A percentile compares a stretch with the other conserved stretches of the same genome.
phyloP scores from a whole-genome alignment of 2,113 vertebrate species.

The Aramus guarauna region DNA sequence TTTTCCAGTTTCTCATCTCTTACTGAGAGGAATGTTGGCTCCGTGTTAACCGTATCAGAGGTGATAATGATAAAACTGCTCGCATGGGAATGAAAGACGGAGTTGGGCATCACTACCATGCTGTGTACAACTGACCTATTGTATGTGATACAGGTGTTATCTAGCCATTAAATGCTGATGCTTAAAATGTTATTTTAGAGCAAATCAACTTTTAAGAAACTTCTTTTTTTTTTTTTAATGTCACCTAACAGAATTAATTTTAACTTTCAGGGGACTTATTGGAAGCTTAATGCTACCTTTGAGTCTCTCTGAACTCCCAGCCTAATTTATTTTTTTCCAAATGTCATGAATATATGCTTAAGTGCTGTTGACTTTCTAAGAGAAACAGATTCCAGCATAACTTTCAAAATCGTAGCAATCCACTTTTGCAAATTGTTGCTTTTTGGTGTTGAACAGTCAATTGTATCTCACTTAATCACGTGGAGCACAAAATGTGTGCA shows the following conservation, averaged over 20 bases:
- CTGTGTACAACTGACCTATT: neutral
- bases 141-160: neutral
- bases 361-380: conserved; percentile 7
- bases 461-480: neutral
- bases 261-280: neutral
- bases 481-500: accelerated
- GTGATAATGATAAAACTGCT: neutral
- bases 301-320: neutral
- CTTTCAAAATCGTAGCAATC: neutral
- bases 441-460: neutral
- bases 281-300: neutral
- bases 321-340: neutral
- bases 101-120: accelerated
- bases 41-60: neutral
- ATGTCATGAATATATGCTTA: neutral
- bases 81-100: neutral
- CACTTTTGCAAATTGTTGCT: neutral
- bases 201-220: neutral
- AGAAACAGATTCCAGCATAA: neutral
- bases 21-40: neutral
- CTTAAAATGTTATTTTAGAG: neutral
- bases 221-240: neutral
- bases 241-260: neutral
- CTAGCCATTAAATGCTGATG: neutral
- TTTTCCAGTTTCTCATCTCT: neutral